phyloP scores from a whole-genome alignment of 2,888 invertebrate genomes.

The Morpho deidamia region DNA sequence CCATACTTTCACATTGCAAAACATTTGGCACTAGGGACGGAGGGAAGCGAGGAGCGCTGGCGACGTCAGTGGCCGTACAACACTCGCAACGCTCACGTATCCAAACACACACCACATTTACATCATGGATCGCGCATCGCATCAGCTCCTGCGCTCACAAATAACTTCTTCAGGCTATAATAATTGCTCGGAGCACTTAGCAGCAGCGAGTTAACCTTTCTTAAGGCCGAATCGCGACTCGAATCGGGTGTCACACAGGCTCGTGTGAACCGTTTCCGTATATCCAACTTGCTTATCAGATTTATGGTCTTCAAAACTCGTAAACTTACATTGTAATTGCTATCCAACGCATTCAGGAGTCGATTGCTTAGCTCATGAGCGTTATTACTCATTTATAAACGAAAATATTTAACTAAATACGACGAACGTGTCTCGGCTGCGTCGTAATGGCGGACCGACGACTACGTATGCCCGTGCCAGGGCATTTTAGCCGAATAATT shows the following conservation, averaged over 20 bases:
- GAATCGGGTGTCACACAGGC: slow-evolving; percentile 74
- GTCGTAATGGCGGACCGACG: slow-evolving; percentile 80
- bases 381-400: slow-evolving; percentile 88
- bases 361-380: slow-evolving; percentile 95
- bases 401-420: slow-evolving; percentile 79
- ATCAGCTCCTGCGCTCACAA: slow-evolving; percentile 36
- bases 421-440: slow-evolving; percentile 79
- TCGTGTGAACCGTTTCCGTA: slow-evolving; percentile 73
- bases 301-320: slow-evolving; percentile 66
- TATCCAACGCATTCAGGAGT: slow-evolving; percentile 97
- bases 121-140: slow-evolving; percentile 45
- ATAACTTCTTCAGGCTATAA: slow-evolving; percentile 39
- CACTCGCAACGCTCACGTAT: slow-evolving; percentile 65
- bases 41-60: slow-evolving; percentile 61
- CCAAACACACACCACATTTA: slow-evolving; percentile 51
- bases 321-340: slow-evolving; percentile 97
- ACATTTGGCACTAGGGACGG: slow-evolving; percentile 73
- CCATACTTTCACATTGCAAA: slow-evolving; percentile 77
- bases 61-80: slow-evolving; percentile 72
- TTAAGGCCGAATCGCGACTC: slow-evolving; percentile 62
- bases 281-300: slow-evolving; percentile 56
- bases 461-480: slow-evolving; percentile 80
- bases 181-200: slow-evolving; percentile 38
- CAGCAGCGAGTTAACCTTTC: slow-evolving; percentile 54
- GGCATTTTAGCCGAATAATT: slow-evolving; percentile 80